These are phyloP conservation scores for Himalopsyche phryganea DNA, from an alignment of 1,140 invertebrate genomes.

Conservation along the genomic window DNA sequence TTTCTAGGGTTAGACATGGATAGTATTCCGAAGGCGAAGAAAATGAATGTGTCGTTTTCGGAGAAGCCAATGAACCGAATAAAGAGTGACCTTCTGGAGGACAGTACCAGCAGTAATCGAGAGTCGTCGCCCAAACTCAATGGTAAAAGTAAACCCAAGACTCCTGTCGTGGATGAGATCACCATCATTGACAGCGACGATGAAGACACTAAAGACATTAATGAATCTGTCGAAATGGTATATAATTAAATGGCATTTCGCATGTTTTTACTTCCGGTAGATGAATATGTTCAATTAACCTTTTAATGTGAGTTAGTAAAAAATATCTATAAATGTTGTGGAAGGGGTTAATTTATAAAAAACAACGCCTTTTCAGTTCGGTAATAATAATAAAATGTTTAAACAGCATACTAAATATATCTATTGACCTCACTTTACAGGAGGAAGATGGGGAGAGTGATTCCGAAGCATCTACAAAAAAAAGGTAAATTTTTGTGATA, in stretches of 20 bases:
- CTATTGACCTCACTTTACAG: too few relatives aligned
- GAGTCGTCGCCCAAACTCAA: conserved; percentile 6
- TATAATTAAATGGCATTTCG: too few relatives aligned
- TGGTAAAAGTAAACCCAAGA: conserved; percentile 8
- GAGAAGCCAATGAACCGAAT: conserved; percentile 13
- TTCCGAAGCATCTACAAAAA: neutral
- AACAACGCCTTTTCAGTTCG: too few relatives aligned
- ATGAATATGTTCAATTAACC: too few relatives aligned
- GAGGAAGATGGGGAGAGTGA: neutral
- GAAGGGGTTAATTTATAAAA: too few relatives aligned
- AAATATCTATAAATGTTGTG: too few relatives aligned
- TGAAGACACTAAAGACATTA: neutral
- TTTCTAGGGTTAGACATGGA: too few relatives aligned
- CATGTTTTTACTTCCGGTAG: neutral
- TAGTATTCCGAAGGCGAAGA: neutral
- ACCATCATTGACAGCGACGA: conserved; percentile 3
- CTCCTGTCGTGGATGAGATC: neutral
- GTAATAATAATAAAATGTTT: too few relatives aligned
- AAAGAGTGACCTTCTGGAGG: conserved; percentile 16
- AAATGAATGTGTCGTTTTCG: conserved; percentile 3
- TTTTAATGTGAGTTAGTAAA: too few relatives aligned
- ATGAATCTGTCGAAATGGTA: neutral
- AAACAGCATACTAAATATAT: too few relatives aligned
- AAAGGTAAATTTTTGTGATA: neutral
- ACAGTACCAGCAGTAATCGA: conserved; percentile 5